phyloP scores from a whole-genome alignment of 2,797 vertebrate genomes.

The Lagorchestes hirsutus region DNA sequence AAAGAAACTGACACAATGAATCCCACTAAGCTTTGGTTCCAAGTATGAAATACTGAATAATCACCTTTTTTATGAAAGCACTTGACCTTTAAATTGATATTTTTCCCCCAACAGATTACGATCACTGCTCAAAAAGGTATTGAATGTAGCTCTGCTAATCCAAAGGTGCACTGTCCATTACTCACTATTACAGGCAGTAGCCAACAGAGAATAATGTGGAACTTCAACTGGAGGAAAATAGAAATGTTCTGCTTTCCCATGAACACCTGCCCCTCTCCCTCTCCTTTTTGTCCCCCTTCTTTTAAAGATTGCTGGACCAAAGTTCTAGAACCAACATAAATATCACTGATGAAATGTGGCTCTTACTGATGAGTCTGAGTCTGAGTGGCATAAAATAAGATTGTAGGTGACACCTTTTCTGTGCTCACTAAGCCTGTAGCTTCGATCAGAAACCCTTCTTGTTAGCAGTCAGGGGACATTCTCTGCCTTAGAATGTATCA shows the following conservation, averaged over 20 bases:
- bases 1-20: conserved; percentile 83
- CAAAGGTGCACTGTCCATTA: conserved; percentile 77
- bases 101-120: conserved; percentile 79
- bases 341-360: conserved; percentile 70
- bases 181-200: conserved; percentile 72
- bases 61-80: conserved; percentile 85
- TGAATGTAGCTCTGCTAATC: conserved; percentile 79
- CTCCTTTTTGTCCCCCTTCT: conserved; percentile 43
- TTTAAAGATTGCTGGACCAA: conserved; percentile 68
- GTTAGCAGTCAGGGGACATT: conserved; percentile 47
- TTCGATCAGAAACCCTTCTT: conserved; percentile 42
- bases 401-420: conserved; percentile 67
- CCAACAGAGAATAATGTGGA: conserved; percentile 67
- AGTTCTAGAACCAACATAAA: conserved; percentile 76
- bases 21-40: conserved; percentile 83
- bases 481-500: conserved; percentile 60
- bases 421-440: conserved; percentile 71
- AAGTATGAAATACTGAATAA: conserved; percentile 85
- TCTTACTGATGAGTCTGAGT: conserved; percentile 63
- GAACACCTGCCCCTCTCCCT: conserved; percentile 49
- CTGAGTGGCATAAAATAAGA: conserved; percentile 74
- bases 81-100: conserved; percentile 88
- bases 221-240: conserved; percentile 73
- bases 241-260: conserved; percentile 70
- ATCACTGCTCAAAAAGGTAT: conserved; percentile 81